Base-by-base conservation (phyloP, 2,113 vertebrate species). In the Notechis scutatus region DNA sequence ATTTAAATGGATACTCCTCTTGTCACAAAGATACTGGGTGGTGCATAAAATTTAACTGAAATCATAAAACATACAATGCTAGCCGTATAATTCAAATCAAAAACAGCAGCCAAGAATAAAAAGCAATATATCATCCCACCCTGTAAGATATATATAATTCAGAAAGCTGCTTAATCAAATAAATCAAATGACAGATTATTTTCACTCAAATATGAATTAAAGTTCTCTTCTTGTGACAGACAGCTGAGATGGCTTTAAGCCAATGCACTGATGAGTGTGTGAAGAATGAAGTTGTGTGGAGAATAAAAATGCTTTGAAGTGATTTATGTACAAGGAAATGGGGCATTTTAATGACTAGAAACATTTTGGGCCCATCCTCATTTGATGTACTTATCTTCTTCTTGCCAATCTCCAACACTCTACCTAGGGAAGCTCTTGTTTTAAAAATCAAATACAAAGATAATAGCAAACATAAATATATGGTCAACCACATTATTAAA, bases 401-500 rank as follows among this genome's bases (percentile, higher is more conserved):
- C 95, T 92, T 85, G 54, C 61, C 64, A 4, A 91, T 92, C 95
- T 21, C 74, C 87, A 93, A 93, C 91, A 94, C 92, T 95, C 59
- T 93, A 81, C 24, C 89, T 94, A 94, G 91, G 95, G 0, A 45
- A 97, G 89, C 94, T n/a, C 91, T 95, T 95, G 95, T 94, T 94
- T 90, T 85, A 94, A 96, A 97, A 93, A 0, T 29, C n/a, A 39
- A 23, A 42, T 85, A 59, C 7, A 57, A n/a, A 95, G 94, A 93
- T 95, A 94, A 96, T 94, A 91, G 93, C 91, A 90, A 96, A 96
- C 96, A 95, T 93, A 93, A 74, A 95, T 10, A 95, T 14, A 95
- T 12, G 96, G 97, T 95, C 91, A 95, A 97, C 94, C 95, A 97
- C 96, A 94, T 96, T 94, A 97, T 94, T 0, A 88, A 96, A 96